Conservation (phyloP, 1,140 invertebrate species). For the Drosophila azteca region DNA sequence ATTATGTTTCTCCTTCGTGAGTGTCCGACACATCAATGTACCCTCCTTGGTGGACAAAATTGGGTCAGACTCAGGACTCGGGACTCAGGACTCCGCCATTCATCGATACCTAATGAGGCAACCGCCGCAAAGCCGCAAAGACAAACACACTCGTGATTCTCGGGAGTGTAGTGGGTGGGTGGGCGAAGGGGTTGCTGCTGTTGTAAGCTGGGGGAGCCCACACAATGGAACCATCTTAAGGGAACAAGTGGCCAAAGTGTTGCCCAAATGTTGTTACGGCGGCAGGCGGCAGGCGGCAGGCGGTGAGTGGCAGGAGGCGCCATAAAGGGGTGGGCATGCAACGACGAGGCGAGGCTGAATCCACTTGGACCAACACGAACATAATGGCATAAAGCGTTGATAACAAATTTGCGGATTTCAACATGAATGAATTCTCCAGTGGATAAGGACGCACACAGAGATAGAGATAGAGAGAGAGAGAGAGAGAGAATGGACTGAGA, state of each 20-base stretch:
- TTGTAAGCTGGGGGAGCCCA: conserved; percentile 22
- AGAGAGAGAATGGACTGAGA: too few relatives aligned
- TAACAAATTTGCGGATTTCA: conserved; percentile 83
- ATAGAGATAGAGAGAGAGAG: too few relatives aligned
- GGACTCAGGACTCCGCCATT: conserved; percentile 36
- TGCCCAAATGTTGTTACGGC: conserved; percentile 53
- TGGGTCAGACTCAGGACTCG: conserved; percentile 32
- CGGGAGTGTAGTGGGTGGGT: conserved; percentile 5
- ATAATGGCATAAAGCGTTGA: conserved; percentile 83
- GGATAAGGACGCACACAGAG: conserved; percentile 40
- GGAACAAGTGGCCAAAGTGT: conserved; percentile 65
- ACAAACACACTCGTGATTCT: conserved; percentile 14
- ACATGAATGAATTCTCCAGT: conserved; percentile 82
- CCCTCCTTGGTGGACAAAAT: not conserved
- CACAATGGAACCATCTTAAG: conserved; percentile 54
- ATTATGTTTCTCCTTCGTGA: conserved; percentile 46
- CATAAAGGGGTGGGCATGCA: conserved; percentile 3
- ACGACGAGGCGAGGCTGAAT: conserved; percentile 20
- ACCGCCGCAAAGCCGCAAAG: conserved; percentile 59
- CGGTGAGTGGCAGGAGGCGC: not conserved
- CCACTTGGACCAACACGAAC: conserved; percentile 59
- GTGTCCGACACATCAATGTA: not conserved
- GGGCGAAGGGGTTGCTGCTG: too few relatives aligned
- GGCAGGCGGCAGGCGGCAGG: not conserved
- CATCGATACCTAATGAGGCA: conserved; percentile 74